Percentiles rank a stretch among this genome's conserved stretches.
phyloP scores from a whole-genome alignment of 2,113 vertebrate genomes.

The Sceloporus undulatus region DNA sequence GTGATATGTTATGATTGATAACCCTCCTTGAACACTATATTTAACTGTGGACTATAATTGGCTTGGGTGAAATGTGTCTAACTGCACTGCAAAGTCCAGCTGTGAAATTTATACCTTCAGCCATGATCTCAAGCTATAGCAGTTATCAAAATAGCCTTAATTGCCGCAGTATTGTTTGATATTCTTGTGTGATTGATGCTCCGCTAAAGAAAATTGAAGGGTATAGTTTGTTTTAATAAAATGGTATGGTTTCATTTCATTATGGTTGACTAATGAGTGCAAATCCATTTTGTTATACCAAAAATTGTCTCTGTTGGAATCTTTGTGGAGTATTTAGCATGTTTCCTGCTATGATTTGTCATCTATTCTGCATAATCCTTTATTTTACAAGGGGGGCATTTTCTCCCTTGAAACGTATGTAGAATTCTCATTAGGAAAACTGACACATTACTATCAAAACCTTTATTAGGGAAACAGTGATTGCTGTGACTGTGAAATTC shows the following conservation, averaged over 20 bases:
- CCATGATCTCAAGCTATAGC: conserved; percentile 33
- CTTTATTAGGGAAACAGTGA: conserved; percentile 2
- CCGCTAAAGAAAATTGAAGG: conserved; percentile 37
- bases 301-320: conserved; percentile 34
- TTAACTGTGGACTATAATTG: conserved; percentile 27
- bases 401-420: conserved; percentile 17
- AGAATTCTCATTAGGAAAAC: conserved; percentile 10
- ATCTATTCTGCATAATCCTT: conserved; percentile 12
- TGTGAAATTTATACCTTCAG: conserved; percentile 30
- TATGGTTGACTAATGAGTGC: conserved; percentile 23
- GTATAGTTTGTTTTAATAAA: conserved; percentile 40
- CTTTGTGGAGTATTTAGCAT: conserved; percentile 35
- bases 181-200: conserved; percentile 33
- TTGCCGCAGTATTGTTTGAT: conserved; percentile 27
- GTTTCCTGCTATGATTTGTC: conserved; percentile 30
- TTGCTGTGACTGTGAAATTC: conserved; percentile 4
- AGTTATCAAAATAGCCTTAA: conserved; percentile 34
- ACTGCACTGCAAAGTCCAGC: conserved; percentile 5
- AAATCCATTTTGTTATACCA: conserved; percentile 31
- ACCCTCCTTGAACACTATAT: background rate
- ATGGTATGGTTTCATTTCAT: conserved; percentile 38
- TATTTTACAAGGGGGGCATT: conserved; percentile 23
- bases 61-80: conserved; percentile 13
- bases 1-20: conserved; percentile 13
- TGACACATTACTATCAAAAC: conserved; percentile 26